These are phyloP conservation scores for Incurvaria masculella DNA, from an alignment of 2,888 invertebrate genomes.

Conservation along the genomic window DNA sequence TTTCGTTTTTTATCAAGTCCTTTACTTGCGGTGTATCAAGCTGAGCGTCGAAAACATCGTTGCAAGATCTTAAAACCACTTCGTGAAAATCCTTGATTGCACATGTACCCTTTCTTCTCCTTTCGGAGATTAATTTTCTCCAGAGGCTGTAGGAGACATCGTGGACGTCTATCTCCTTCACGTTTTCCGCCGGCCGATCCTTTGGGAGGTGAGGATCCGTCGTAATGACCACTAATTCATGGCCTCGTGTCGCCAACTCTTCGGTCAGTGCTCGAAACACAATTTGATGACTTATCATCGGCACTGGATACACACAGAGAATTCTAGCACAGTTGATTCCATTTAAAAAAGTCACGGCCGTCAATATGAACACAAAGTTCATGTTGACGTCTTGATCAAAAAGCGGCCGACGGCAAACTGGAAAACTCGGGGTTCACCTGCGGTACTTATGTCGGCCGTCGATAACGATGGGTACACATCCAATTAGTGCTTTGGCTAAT, in stretches of 20 bases:
- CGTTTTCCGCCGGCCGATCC: background rate
- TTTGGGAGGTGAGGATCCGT: slow-evolving; percentile 8
- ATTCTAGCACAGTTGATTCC: slow-evolving; percentile 11
- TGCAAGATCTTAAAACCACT: too few species aligned
- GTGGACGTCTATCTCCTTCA: background rate
- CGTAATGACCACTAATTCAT: slow-evolving; percentile 11
- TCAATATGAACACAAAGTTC: too few species aligned
- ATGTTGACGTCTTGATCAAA: too few species aligned
- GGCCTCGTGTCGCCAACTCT: slow-evolving; percentile 10
- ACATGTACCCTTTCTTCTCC: too few species aligned
- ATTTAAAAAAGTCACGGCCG: too few species aligned
- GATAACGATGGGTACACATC: too few species aligned
- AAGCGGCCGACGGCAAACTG: too few species aligned
- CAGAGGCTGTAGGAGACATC: slow-evolving; percentile 25
- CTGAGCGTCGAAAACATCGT: too few species aligned
- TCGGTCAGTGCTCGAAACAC: slow-evolving; percentile 10
- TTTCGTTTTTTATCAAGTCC: background rate
- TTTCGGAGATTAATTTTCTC: slow-evolving; percentile 12
- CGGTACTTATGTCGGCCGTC: too few species aligned
- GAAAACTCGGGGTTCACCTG: too few species aligned
- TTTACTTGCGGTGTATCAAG: background rate
- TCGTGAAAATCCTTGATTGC: too few species aligned
- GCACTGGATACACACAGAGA: slow-evolving; percentile 9
- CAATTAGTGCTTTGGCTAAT: too few species aligned
- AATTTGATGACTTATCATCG: slow-evolving; percentile 11